A percentile compares a stretch with the other conserved stretches of the same genome.
Evolutionary conservation across 2,888 invertebrate genomes (phyloP).

Genomic region (Capitulum mitella): DNA sequence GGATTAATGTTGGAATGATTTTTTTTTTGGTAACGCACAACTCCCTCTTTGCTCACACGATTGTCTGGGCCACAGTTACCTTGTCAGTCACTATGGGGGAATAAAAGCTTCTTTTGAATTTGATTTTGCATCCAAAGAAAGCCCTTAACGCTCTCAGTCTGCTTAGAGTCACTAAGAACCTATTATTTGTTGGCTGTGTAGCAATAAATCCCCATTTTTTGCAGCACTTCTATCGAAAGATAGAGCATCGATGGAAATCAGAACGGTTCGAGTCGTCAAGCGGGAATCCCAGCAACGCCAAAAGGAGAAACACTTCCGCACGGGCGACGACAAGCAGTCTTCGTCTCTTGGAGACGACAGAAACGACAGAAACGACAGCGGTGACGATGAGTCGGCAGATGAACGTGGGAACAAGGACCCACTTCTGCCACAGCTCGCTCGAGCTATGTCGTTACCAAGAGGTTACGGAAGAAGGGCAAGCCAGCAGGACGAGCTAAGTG

Average conservation of each 20-base stretch:
- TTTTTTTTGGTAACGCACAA: no score
- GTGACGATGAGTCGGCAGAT: conserved; percentile 37
- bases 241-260: conserved; percentile 66
- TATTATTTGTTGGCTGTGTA: conserved; percentile 44
- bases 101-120: no score
- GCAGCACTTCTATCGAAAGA: conserved; percentile 64
- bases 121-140: no score
- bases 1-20: no score
- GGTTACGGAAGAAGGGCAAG: conserved; percentile 40
- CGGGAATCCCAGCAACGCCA: conserved; percentile 82
- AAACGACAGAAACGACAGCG: conserved; percentile 40
- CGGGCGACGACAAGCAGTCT: conserved; percentile 39
- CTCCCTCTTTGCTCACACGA: no score
- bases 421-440: conserved; percentile 43
- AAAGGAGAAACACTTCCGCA: conserved; percentile 36
- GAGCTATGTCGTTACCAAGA: conserved; percentile 47
- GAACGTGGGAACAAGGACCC: conserved; percentile 39
- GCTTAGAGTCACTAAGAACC: no score
- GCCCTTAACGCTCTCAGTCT: no score
- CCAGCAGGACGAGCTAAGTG: not conserved
- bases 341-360: conserved; percentile 44
- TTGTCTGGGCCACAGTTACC: no score
- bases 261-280: conserved; percentile 88
- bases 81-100: no score
- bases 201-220: conserved; percentile 43